phyloP scores from a whole-genome alignment of 2,888 invertebrate species.

The Cantharis flavilabris region DNA sequence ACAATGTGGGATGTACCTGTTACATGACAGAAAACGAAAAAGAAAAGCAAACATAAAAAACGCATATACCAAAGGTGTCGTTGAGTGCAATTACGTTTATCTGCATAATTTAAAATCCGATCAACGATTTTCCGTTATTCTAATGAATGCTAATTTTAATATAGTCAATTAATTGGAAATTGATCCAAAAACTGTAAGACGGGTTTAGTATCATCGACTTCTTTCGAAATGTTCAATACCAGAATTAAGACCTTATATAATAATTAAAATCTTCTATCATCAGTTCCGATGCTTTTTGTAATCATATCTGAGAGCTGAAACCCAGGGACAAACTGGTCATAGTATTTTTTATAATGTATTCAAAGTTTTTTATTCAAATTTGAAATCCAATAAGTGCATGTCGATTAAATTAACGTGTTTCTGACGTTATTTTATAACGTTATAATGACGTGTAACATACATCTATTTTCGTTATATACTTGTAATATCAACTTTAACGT shows the following conservation, averaged over 20 bases:
- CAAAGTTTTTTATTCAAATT: no score
- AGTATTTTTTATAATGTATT: no score
- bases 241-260: background rate
- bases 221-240: background rate
- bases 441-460: no score
- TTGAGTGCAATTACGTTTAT: background rate
- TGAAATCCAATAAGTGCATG: no score
- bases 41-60: background rate
- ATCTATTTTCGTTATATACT: no score
- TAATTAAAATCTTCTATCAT: no score
- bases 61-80: background rate
- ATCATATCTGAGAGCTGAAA: no score
- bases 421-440: no score
- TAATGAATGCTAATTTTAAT: background rate
- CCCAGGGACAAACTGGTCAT: no score
- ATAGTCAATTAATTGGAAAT: background rate
- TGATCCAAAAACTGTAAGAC: background rate
- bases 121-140: background rate
- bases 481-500: no score
- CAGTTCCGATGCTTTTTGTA: no score
- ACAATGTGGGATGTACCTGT: background rate
- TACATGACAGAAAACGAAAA: background rate
- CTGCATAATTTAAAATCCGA: background rate
- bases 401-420: no score
- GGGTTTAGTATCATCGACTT: background rate